Percentiles rank a stretch among this genome's conserved stretches.
Conservation (phyloP, 2,888 invertebrate species). For the Punctoribates punctum region DNA sequence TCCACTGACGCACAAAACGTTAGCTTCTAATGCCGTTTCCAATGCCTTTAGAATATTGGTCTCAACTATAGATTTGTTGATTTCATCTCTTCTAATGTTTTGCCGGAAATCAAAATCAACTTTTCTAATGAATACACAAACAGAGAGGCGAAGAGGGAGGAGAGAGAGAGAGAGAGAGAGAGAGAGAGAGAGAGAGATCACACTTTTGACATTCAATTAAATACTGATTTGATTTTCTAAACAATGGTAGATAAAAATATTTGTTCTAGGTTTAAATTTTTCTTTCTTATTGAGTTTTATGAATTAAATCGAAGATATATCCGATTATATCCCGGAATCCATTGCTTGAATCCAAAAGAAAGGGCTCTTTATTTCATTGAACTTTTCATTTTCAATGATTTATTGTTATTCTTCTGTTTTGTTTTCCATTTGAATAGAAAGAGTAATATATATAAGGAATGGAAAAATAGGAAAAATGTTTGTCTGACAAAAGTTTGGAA, state of each 20-base stretch:
- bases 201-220: too few species aligned
- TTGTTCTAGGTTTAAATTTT: too few species aligned
- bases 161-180: too few species aligned
- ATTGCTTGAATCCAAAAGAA: neutral
- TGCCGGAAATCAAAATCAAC: too few species aligned
- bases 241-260: too few species aligned
- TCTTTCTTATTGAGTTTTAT: too few species aligned
- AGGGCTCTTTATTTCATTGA: neutral
- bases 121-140: too few species aligned
- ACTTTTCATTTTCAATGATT: slow-evolving; percentile 26
- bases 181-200: too few species aligned
- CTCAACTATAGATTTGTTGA: neutral
- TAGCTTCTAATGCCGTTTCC: slow-evolving; percentile 4
- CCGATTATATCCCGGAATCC: neutral
- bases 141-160: too few species aligned
- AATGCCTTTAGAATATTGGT: neutral
- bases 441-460: neutral
- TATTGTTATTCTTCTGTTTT: slow-evolving; percentile 6
- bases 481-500: neutral
- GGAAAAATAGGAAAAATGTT: neutral
- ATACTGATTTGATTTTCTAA: too few species aligned
- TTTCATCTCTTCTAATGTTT: too few species aligned
- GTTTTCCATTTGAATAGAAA: neutral
- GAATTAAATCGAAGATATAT: too few species aligned
- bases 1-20: slow-evolving; percentile 25